Base-by-base conservation (phyloP, 2,113 vertebrate genomes). In the Serinus canaria region DNA sequence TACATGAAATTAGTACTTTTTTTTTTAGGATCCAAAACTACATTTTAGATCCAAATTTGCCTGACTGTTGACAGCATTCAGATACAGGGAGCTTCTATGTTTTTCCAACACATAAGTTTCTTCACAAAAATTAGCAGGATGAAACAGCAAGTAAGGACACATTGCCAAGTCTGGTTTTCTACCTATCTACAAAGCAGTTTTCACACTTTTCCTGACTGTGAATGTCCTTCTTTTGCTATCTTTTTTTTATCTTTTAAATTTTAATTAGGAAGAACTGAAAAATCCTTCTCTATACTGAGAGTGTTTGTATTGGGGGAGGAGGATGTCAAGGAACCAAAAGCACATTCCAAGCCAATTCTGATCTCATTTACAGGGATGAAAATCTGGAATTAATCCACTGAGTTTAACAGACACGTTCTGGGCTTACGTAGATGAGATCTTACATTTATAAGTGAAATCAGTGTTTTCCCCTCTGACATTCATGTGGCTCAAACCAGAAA, bases 101-200 rank as follows among this genome's bases (percentile, higher is more conserved):
- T 97, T 96, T 95, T 92, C 72, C 68, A 94, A 88, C 88, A 94
- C 66, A 55, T 93, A 95, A 91, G 79, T 84, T 83, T 94, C 87
- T 92, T 92, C 83, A 93, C 91, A 96, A 96, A 93, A 94, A 94
- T 87, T 94, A 94, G 62, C 93, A 89, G 75, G 82, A 80, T 87
- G 83, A 95, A 96, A 80, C 77, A 93, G 70, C 72, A 92, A 93
- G 76, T 74, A 93, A 92, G 73, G 15, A 90, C 27, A 63, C 41
- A 64, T 46, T 95, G 94, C 76, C 90, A 95, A 91, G 83, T 94
- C 64, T 90, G 58, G n/a, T 92, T 96, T 93, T 90, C 85, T 96
- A 95, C 88, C 94, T 95, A 89, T 78, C 92, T 87, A 89, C 66
- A 84, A 94, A 78, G 64, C 46, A 86, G 86, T 89, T 89, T 92